A percentile compares a stretch with the other conserved stretches of the same genome.
Conservation (phyloP, 2,113 vertebrate genomes). For the Conger conger region DNA sequence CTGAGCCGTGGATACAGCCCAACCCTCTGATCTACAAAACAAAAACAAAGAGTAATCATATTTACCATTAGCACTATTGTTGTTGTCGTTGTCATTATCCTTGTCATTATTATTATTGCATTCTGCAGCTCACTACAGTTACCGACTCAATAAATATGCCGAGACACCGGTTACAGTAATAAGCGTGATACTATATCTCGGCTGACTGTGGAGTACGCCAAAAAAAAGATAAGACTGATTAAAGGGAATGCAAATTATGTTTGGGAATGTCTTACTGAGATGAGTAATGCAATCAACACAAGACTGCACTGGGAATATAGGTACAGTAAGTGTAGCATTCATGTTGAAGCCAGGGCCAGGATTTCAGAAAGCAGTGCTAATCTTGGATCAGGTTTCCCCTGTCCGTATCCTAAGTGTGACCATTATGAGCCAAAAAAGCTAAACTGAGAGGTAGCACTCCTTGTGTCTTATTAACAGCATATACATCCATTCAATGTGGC, state of each 20-base stretch:
- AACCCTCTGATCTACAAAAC: conserved; percentile 53
- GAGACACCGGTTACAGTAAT: neutral
- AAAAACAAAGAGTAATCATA: neutral
- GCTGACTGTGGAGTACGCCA: neutral
- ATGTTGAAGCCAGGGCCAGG: neutral
- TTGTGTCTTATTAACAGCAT: too few relatives aligned
- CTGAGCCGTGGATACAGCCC: conserved; percentile 51
- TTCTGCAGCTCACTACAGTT: neutral
- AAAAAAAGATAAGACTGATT: neutral
- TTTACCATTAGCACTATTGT: too few relatives aligned
- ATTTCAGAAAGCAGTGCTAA: neutral
- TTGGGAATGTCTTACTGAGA: neutral
- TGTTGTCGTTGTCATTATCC: too few relatives aligned
- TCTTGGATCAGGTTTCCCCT: neutral
- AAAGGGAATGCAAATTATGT: neutral
- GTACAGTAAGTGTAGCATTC: neutral
- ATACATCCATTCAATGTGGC: too few relatives aligned
- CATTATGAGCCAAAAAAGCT: too few relatives aligned
- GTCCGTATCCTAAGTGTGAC: too few relatives aligned
- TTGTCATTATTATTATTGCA: neutral
- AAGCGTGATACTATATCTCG: neutral
- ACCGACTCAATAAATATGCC: neutral
- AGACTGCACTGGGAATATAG: neutral
- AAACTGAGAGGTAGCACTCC: too few relatives aligned
- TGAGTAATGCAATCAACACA: neutral